A percentile compares a stretch with the other conserved stretches of the same genome.
Evolutionary conservation across 2,113 vertebrate genomes (phyloP).

Genomic region (Pteruthius melanotis): DNA sequence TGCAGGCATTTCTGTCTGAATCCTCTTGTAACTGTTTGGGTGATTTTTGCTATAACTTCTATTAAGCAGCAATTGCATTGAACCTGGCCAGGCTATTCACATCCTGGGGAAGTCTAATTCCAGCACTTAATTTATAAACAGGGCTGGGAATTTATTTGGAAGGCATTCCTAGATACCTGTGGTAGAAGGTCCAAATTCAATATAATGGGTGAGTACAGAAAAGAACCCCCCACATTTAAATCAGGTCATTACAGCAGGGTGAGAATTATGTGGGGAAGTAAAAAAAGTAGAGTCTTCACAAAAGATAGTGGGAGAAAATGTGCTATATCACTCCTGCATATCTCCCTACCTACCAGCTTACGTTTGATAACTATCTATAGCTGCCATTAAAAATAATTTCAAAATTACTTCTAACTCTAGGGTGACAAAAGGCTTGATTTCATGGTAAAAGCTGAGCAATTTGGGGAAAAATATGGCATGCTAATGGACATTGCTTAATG

Average conservation of each 20-base stretch:
- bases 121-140: background rate
- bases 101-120: background rate
- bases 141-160: background rate
- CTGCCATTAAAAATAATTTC: conserved; percentile 24
- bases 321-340: background rate
- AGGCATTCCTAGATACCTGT: background rate
- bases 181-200: background rate
- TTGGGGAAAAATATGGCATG: background rate
- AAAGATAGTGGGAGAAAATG: background rate
- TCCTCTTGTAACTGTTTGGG: background rate
- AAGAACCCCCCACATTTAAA: background rate
- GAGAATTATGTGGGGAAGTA: background rate
- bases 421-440: background rate
- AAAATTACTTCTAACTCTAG: background rate
- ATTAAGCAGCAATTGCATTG: background rate
- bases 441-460: background rate
- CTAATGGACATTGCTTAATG: background rate
- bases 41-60: background rate
- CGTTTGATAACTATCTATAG: background rate
- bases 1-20: background rate
- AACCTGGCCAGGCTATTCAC: background rate
- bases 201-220: background rate
- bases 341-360: background rate
- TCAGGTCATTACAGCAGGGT: background rate
- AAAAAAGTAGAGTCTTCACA: background rate